Base-by-base conservation (phyloP, 2,113 vertebrate genomes). In the Anarhynchus alexandrinus region DNA sequence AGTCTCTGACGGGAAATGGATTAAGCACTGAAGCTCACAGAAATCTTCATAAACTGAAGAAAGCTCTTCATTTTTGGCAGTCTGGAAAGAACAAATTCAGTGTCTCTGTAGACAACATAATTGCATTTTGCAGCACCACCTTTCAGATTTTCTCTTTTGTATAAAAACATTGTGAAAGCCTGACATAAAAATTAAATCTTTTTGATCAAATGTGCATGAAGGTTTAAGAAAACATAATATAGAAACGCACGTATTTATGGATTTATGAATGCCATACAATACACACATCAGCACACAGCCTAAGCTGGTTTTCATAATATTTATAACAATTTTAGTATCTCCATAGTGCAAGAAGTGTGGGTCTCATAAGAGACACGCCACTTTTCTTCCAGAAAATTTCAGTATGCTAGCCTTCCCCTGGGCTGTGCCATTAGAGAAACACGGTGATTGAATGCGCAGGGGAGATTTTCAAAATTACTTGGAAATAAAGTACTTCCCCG, bases 11-110 rank as follows among this genome's bases (percentile, higher is more conserved):
- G 16, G 86, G 40, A 82, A 89, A 82, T 4, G 7, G 9, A 78
- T 94, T 71, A 76, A 87, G 30, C 52, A 54, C 52, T 26, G 57
- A 92, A 82, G 58, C 42, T 61, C 70, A 72, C 27, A 69, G 52
- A 71, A 89, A 72, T 77, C 76, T 77, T 76, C 66, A n/a, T 49
- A 77, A 71, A 58, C 27, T 19, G 30, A 85, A 34, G 29, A 91
- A 86, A 94, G 43, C 45, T 88, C 61, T 82, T 91, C 14, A 61
- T 49, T 93, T 92, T 73, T 94, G 70, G 62, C 66, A 93, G 26
- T 7, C 67, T 88, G 40, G 9, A 82, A 92, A 66, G 54, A 77
- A 95, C 12, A 51, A 89, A 89, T 72, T 52, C 58, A 38, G 19
- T 59, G 20, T 66, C 88, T 72, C 81, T 89, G 70, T 9, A 88